These are phyloP conservation scores for Antidorcas marsupialis DNA, from an alignment of 2,113 vertebrate genomes.

Conservation along the genomic window DNA sequence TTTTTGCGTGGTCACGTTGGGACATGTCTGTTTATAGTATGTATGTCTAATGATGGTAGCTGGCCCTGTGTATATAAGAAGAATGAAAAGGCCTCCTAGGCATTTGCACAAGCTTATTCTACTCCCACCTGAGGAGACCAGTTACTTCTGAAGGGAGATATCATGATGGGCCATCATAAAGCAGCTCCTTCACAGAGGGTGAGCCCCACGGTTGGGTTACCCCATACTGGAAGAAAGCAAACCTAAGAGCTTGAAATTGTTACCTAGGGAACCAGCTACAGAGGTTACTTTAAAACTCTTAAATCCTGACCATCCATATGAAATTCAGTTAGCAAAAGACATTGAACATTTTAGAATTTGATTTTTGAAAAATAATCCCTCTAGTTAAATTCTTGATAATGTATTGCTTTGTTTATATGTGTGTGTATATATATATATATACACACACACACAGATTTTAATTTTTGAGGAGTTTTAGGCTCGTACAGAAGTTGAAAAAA, in stretches of 20 bases:
- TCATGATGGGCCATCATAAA: background rate
- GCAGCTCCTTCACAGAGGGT: background rate
- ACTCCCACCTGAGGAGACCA: background rate
- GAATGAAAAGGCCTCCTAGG: background rate
- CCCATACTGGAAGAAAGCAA: background rate
- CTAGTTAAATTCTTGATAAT: background rate
- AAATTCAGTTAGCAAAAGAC: background rate
- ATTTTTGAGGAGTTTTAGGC: background rate
- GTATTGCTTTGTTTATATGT: background rate
- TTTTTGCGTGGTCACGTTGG: background rate
- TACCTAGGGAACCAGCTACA: background rate
- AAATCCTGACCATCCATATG: background rate
- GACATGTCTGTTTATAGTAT: background rate
- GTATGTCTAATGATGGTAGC: background rate
- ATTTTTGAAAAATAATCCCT: background rate
- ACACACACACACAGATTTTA: background rate
- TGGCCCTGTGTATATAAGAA: background rate
- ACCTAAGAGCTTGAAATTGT: background rate
- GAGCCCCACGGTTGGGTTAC: background rate
- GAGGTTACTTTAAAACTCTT: background rate
- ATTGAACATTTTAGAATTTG: background rate
- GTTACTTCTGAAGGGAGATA: background rate
- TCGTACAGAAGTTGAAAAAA: background rate
- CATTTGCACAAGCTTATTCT: background rate
- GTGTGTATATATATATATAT: fast-evolving